A percentile compares a stretch with the other conserved stretches of the same genome.
Conservation (phyloP, 2,113 vertebrate genomes). For the Anarrhichthys ocellatus region DNA sequence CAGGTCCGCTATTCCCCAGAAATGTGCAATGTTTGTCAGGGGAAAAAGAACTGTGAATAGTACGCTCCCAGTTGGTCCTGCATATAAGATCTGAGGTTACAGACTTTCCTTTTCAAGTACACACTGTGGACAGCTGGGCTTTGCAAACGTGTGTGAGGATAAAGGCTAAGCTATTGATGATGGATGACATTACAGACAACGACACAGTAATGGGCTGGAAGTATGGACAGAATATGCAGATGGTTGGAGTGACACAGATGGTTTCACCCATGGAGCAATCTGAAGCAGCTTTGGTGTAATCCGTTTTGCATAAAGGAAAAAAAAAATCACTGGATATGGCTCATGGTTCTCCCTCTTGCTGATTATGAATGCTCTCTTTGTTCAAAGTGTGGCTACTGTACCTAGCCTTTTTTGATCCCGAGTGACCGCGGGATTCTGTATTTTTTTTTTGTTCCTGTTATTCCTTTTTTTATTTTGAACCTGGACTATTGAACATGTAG, state of each 20-base stretch:
- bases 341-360: constrained; percentile 76
- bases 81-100: constrained; percentile 58
- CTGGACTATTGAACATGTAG: constrained; percentile 82
- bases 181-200: constrained; percentile 73
- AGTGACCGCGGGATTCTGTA: constrained; percentile 57
- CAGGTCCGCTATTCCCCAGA: constrained; percentile 49
- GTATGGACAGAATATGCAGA: constrained; percentile 72
- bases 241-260: constrained; percentile 76
- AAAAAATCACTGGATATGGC: constrained; percentile 60
- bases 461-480: constrained; percentile 71
- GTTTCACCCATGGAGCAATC: constrained; percentile 77
- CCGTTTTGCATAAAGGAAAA: constrained; percentile 77
- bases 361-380: constrained; percentile 81
- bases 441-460: constrained; percentile 66
- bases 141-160: constrained; percentile 59
- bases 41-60: constrained; percentile 44
- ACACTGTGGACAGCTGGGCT: constrained; percentile 75
- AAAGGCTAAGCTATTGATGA: constrained; percentile 71
- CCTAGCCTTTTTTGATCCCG: constrained; percentile 66
- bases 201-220: constrained; percentile 70
- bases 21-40: constrained; percentile 48
- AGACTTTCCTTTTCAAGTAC: constrained; percentile 65
- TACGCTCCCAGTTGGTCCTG: constrained; percentile 50
- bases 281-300: constrained; percentile 80
- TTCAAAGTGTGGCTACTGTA: constrained; percentile 82